Base-by-base conservation (phyloP, 1,140 invertebrate genomes). In the Drosophila setifemur region DNA sequence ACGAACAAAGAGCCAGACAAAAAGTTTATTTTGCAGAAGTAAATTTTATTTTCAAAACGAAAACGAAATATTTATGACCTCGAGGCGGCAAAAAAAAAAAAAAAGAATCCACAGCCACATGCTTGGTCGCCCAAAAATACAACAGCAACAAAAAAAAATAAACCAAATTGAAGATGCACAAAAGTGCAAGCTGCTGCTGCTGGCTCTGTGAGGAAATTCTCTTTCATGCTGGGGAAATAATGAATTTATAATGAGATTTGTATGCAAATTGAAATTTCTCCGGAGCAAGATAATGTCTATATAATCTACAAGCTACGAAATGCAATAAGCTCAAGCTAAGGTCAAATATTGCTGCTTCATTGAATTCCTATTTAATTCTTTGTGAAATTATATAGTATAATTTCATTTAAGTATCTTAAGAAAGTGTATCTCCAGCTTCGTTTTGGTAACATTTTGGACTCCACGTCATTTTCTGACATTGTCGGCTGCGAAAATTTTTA, bases 21-120 rank as follows among this genome's bases (percentile, higher is more conserved):
- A 70, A 57, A 55, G 8, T 71, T 61, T 61, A 28, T 60, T 71
- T 69, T 45, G 66, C 66, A 55, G 25, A 70, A 48, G 64, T 69
- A 33, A 44, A 66, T 57, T 70, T 54, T 37, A 37, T 40, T 60
- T 77, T 72, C 57, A 58, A 58, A 58, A 78, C 44, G 52, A 76
- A 81, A 70, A 63, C 66, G 74, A 83, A 78, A 85, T 74, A 71
- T 83, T 74, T 78, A 83, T 85, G 79, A 67, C 64, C 79, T 57
- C 57, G 48, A 76, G 77, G 73, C 77, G 77, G 74, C 76, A 71
- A 74, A 70, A 70, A 48, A 37, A 3, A n/a, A 2, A 70, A 68
- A 76, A 61, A 73, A 16, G 28, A 39, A 12, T 25, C 40, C 29
- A 25, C 25, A 28, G 12, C 35, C 58, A 33, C 42, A 33, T 37